phyloP scores from a whole-genome alignment of 2,113 vertebrate genomes.

The Candoia aspera region DNA sequence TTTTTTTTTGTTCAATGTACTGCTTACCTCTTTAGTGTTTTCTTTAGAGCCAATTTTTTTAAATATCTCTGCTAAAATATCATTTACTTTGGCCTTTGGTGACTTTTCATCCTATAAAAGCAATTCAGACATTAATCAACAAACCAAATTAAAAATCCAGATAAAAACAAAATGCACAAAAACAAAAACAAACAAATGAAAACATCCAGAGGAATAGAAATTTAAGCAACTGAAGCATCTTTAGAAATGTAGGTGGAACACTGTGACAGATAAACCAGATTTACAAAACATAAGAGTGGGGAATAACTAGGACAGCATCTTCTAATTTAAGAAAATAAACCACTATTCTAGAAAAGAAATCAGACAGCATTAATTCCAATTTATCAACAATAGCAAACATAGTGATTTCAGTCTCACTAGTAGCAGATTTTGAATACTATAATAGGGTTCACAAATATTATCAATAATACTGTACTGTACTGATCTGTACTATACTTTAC shows the following conservation, averaged over 20 bases:
- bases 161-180: not conserved
- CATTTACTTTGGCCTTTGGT: constrained; percentile 94
- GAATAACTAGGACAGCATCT: not conserved
- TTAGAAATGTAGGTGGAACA: not conserved
- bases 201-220: not conserved
- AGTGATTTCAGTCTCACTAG: not conserved
- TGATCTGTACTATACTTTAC: not conserved
- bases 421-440: not conserved
- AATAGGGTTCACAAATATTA: not conserved
- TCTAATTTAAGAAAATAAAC: not conserved
- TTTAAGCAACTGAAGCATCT: not conserved
- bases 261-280: not conserved
- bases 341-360: not conserved
- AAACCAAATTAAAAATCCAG: not conserved
- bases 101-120: constrained; percentile 88
- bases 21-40: constrained; percentile 93
- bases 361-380: not conserved
- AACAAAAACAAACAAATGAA: not conserved
- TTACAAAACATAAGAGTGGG: not conserved
- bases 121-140: not conserved
- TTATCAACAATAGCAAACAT: not conserved
- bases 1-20: not conserved
- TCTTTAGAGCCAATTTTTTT: constrained; percentile 99
- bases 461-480: not conserved
- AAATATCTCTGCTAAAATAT: constrained; percentile 97